These are phyloP conservation scores for Tetrapedia diversipes DNA, from an alignment of 2,888 invertebrate genomes.

Conservation along the genomic window DNA sequence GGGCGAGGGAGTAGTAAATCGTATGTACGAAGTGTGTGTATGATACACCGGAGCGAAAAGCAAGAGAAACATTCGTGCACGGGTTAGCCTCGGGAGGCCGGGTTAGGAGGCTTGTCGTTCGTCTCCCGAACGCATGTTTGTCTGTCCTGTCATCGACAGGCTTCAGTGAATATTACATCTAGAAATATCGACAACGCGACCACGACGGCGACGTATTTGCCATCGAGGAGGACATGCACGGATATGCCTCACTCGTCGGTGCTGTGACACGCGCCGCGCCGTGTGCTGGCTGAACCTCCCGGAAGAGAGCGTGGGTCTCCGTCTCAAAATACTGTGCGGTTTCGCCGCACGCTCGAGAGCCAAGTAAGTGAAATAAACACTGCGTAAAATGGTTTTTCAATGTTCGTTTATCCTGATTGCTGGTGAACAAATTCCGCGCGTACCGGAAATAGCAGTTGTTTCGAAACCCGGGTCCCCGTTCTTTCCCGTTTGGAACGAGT, in stretches of 20 bases:
- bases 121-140: slow-evolving; percentile 33
- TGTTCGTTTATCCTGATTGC: not conserved
- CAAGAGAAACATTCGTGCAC: slow-evolving; percentile 49
- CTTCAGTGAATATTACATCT: slow-evolving; percentile 42
- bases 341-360: slow-evolving; percentile 68
- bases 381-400: slow-evolving; percentile 25
- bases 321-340: slow-evolving; percentile 75
- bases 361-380: slow-evolving; percentile 77
- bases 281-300: slow-evolving; percentile 73
- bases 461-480: slow-evolving; percentile 23
- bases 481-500: not conserved
- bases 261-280: slow-evolving; percentile 72
- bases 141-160: slow-evolving; percentile 57
- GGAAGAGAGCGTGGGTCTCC: slow-evolving; percentile 77
- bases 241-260: slow-evolving; percentile 73
- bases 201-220: slow-evolving; percentile 58
- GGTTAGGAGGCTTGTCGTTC: slow-evolving; percentile 43
- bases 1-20: slow-evolving; percentile 55
- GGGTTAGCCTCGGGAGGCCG: slow-evolving; percentile 57
- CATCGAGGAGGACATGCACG: slow-evolving; percentile 63
- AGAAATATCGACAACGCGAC: slow-evolving; percentile 44
- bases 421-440: not conserved
- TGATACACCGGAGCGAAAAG: slow-evolving; percentile 28
- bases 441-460: slow-evolving; percentile 10
- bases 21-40: slow-evolving; percentile 47